Evolutionary conservation across 2,888 invertebrate genomes (phyloP).

Genomic region (Tolmerus cingulatus): DNA sequence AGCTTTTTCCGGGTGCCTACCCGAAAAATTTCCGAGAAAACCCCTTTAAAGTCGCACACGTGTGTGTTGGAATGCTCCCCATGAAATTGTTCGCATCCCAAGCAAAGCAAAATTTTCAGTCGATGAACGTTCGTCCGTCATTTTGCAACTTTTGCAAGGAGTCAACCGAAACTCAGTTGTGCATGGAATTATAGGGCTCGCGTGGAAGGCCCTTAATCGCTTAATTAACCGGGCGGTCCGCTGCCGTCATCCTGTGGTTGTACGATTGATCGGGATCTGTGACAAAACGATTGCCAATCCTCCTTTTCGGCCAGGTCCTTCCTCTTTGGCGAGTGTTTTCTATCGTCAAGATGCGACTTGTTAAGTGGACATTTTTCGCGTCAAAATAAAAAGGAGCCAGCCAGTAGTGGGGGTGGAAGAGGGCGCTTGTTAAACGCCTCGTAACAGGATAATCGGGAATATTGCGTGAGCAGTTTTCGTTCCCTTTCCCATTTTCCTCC

Average conservation of each 20-base stretch:
- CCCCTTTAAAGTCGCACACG: constrained; percentile 22
- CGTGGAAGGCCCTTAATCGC: constrained; percentile 12
- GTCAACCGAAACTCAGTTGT: constrained; percentile 6
- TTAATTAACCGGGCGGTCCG: constrained; percentile 6
- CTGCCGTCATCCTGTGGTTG: background rate
- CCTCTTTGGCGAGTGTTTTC: background rate
- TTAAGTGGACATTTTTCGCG: constrained; percentile 31
- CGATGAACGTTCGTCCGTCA: constrained; percentile 58
- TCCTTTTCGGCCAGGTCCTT: background rate
- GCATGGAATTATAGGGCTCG: background rate
- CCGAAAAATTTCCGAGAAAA: constrained; percentile 26
- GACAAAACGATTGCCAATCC: constrained; percentile 11
- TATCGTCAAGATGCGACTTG: constrained; percentile 11
- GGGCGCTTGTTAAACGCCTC: constrained; percentile 4
- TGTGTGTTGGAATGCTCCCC: constrained; percentile 40
- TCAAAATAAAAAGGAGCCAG: constrained; percentile 23
- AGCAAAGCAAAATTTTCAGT: constrained; percentile 56
- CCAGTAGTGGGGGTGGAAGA: constrained; percentile 8
- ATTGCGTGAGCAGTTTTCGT: constrained; percentile 25
- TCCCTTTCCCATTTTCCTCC: background rate
- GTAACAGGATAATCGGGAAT: constrained; percentile 35
- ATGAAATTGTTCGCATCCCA: constrained; percentile 39
- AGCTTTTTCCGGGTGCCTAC: constrained; percentile 35
- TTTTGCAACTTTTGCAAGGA: constrained; percentile 47
- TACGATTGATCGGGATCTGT: constrained; percentile 5